Base-by-base conservation (phyloP, 1,140 invertebrate species). In the Epicauta chinensis region DNA sequence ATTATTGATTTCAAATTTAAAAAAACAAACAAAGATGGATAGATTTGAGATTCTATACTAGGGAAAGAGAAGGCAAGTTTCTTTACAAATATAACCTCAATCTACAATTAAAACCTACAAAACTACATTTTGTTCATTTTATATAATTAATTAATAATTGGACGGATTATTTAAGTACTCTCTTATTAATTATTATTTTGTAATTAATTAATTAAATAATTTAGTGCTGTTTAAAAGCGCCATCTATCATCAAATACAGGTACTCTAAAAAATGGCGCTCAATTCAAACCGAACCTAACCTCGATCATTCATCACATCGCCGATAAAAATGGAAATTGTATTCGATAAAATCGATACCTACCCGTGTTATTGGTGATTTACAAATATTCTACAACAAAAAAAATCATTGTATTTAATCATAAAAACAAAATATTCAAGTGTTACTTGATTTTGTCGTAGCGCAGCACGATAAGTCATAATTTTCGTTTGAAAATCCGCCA, bases 261-360 rank as follows among this genome's bases (percentile, higher is more conserved):
- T 41, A 29, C 9, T 38, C 36, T 38, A 12, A 38, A 38, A 38
- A 38, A 15, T 12, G 16, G 16, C 16, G 7, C 7, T 15, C 14
- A 38, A 38, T 15, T 15, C 9, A 35, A 36, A 43, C 10, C 23
- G 14, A 30, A 16, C 30, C 13, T 29, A 9, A 16, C 2, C 12
- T 13, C 11, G 34, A 47, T 71, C 68, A 80, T 60, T 80, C 79
- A 55, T 73, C 73, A 67, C 80, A 82, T 57, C 77, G 72, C 68
- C 78, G 70, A 56, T 77, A 76, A 37, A 82, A 76, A 55, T 76
- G 71, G 51, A 82, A 78, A 59, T 81, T 81, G 66, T 78, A 80
- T 63, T 81, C 79, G 12, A 79, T 65, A 59, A 77, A 81, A 15
- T 77, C 70, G 10, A 68, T 61, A 44, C 74, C 74, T 16, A 73